Conservation (phyloP, 1,140 invertebrate genomes). For the Apocrypta bakeri region DNA sequence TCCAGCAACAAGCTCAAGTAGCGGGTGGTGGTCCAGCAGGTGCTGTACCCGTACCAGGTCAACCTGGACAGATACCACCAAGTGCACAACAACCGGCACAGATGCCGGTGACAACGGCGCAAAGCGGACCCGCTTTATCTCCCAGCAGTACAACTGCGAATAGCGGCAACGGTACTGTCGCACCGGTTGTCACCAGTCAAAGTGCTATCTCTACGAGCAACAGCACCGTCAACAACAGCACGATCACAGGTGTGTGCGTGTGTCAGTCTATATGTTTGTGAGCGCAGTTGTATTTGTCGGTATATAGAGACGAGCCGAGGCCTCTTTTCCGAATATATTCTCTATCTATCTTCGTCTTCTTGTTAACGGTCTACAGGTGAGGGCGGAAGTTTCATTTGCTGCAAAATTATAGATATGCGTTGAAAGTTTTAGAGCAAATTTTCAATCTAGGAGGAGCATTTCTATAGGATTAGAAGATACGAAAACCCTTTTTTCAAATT, state of each 20-base stretch:
- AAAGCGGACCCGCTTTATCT: background rate
- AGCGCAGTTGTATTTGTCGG: background rate
- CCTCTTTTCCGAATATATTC: background rate
- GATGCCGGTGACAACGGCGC: constrained; percentile 15
- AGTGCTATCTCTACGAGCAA: constrained; percentile 72
- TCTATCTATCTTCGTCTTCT: background rate
- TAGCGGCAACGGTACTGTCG: constrained; percentile 55
- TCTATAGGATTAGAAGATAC: no score
- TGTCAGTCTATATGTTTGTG: background rate
- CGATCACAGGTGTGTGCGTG: constrained; percentile 69
- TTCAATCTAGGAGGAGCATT: no score
- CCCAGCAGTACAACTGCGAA: background rate
- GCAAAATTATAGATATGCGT: no score
- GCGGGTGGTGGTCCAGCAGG: constrained; percentile 45
- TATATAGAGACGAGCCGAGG: constrained; percentile 39
- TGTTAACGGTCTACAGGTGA: no score
- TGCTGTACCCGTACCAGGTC: background rate
- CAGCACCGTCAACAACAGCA: constrained; percentile 73
- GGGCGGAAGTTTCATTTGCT: no score
- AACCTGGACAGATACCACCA: background rate
- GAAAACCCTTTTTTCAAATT: no score
- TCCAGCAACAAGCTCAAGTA: constrained; percentile 81
- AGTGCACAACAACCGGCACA: background rate
- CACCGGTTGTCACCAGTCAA: constrained; percentile 73
- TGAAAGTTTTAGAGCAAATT: no score